Evolutionary conservation across 2,797 vertebrate genomes (phyloP).

Genomic region (Catamblyrhynchus diadema): DNA sequence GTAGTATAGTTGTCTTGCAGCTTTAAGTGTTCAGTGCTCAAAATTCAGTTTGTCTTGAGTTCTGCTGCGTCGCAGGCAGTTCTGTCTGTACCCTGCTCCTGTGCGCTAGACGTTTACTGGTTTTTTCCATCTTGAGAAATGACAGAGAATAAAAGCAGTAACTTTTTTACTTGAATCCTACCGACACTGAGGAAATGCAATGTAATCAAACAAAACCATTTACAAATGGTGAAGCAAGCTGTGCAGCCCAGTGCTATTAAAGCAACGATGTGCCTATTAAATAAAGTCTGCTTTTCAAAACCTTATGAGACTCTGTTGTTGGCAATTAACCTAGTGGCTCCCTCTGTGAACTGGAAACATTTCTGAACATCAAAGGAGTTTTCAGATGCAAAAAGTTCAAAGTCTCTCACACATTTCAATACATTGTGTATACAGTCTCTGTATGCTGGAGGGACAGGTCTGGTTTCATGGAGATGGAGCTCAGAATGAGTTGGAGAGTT

Average conservation of each 20-base stretch:
- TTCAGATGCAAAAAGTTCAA: background rate
- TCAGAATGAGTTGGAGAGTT: background rate
- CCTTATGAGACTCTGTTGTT: slow-evolving; percentile 14
- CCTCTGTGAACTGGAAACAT: background rate
- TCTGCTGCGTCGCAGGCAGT: background rate
- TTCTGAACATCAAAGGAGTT: background rate
- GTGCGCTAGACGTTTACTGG: background rate
- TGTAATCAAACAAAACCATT: slow-evolving; percentile 49
- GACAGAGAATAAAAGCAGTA: slow-evolving; percentile 53
- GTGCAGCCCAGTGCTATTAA: slow-evolving; percentile 60
- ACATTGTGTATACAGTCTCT: background rate
- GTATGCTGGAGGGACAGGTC: background rate
- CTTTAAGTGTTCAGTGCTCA: slow-evolving; percentile 22
- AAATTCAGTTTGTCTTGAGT: background rate
- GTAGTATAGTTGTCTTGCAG: background rate
- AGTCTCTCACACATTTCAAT: background rate
- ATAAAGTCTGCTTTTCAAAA: slow-evolving; percentile 64
- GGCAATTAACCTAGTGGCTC: background rate
- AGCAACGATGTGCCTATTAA: slow-evolving; percentile 57
- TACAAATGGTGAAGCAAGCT: slow-evolving; percentile 47
- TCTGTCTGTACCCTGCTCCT: background rate
- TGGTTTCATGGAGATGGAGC: background rate
- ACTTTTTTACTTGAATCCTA: slow-evolving; percentile 65
- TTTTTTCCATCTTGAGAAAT: slow-evolving; percentile 45
- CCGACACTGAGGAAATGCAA: slow-evolving; percentile 47